Base-by-base conservation (phyloP, 35 echinoderm and acorn worm species). In the Acanthaster planci region DNA sequence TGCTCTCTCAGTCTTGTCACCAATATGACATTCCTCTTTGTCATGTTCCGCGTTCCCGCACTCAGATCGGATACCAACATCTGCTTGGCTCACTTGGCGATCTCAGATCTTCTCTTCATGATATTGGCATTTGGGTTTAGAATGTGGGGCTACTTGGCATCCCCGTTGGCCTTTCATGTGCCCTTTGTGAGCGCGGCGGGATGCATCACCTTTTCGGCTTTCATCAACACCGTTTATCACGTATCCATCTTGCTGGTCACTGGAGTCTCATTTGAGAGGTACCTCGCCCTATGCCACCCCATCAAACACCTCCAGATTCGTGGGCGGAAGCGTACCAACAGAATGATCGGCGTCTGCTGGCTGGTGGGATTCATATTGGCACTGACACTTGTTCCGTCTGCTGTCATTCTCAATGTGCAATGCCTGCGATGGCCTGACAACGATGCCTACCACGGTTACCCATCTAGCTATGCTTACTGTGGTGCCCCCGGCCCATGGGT, bases 61-160 rank as follows among this genome's bases (percentile, higher is more conserved):
- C 42, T 47, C 21, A 72, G 64, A 72, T 72, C 64, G 21, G 64
- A 72, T 72, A 72, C 64, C 30, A 72, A 72, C 64, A 72, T 72
- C 19, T 31, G 14, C 64, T 29, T 72, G 23, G 64, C 64, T 14
- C 64, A 72, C 34, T 26, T 72, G 23, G 64, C 64, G 30, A 8
- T 72, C 14, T 21, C 64, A 27, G 64, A 72, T 34, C 29, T 72
- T 10, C 64, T 72, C 0, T 72, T 26, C 64, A 10, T 72, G 64
- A 16, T 3, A 14, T 12, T 15, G 23, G 23, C 64, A 5, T 26
- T 23, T 31, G 12, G 23, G 34, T 16, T 36, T 10, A 4, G 42
- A 14, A 72, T 72, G 2, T 72, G 64, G 64, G 14, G 64, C 18
- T 72, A 72, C 34, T 72, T 12, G 23, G 26, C 18, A 19, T 72